Base-by-base conservation (phyloP, 2,888 invertebrate species). In the Microctonus brassicae region DNA sequence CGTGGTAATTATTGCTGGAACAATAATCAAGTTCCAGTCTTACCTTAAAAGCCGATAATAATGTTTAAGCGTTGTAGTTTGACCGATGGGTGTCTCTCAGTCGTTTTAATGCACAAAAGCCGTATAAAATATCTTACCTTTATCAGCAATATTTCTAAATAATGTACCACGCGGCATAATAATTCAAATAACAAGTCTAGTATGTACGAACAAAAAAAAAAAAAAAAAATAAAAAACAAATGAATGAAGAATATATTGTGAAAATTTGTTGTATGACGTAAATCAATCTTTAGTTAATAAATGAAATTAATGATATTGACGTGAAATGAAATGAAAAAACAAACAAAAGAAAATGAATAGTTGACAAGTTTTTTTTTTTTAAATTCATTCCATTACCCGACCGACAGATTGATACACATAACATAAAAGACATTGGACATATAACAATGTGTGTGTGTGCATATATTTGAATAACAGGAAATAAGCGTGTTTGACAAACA, bases 211-310 rank as follows among this genome's bases (percentile, higher is more conserved):
- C 22, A 10, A 22, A 61, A 57, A 34, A 47, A 52, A 66, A 64
- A 55, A 5, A 55, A 66, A 53, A 69, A 53, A 66, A 26, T 9
- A 52, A 39, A 53, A 53, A 66, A 26, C 5, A 52, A 39, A 53
- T 68, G 33, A 68, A 29, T 64, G 36, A 47, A 64, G 39, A 34
- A 66, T 61, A 26, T 65, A n/a, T 26, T 52, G n/a, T 58, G 22
- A 65, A 68, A 70, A 70, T 68, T n/a, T 62, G 29, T 63, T 70
- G 55, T 75, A 64, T 68, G 65, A 69, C 24, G 60, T 65, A 53
- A 70, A 74, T 72, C 68, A 62, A 62, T 42, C 62, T 33, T 75
- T 42, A 20, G 17, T 47, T 20, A 17, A 5, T 58, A 55, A 72
- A 66, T 72, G 47, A 53, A 42, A 34, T 60, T 34, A 33, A 3